Evolutionary conservation across 2,113 vertebrate genomes (phyloP).

Genomic region (Tylochromis polylepis): DNA sequence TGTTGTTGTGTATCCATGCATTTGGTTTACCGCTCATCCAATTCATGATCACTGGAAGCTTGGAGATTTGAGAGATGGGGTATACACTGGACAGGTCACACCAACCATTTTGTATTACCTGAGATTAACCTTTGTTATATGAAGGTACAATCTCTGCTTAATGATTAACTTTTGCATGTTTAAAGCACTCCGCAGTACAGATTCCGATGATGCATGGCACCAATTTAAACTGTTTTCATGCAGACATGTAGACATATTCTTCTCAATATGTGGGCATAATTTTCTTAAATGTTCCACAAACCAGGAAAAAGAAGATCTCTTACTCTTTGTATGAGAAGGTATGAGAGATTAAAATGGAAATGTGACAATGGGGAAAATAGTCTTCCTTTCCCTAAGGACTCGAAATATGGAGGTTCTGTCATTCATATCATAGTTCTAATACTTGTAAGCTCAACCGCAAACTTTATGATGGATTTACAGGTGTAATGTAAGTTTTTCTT

Average conservation of each 20-base stretch:
- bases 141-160: neutral
- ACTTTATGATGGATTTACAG: neutral
- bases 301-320: neutral
- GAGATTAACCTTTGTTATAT: neutral
- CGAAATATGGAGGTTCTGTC: slow-evolving; percentile 2
- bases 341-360: slow-evolving; percentile 40
- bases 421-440: neutral
- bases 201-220: neutral
- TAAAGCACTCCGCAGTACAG: neutral
- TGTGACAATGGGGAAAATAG: slow-evolving; percentile 32
- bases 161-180: neutral
- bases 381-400: slow-evolving; percentile 8
- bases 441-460: neutral
- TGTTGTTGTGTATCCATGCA: neutral
- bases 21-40: neutral
- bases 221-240: neutral
- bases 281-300: neutral
- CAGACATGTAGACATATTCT: neutral
- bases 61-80: rapidly evolving
- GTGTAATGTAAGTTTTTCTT: neutral
- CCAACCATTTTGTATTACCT: neutral
- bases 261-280: neutral
- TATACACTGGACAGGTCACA: neutral
- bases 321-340: slow-evolving; percentile 31
- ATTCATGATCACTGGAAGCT: neutral